Base-by-base conservation (phyloP, 2,888 invertebrate species). In the Byasa hedistus region DNA sequence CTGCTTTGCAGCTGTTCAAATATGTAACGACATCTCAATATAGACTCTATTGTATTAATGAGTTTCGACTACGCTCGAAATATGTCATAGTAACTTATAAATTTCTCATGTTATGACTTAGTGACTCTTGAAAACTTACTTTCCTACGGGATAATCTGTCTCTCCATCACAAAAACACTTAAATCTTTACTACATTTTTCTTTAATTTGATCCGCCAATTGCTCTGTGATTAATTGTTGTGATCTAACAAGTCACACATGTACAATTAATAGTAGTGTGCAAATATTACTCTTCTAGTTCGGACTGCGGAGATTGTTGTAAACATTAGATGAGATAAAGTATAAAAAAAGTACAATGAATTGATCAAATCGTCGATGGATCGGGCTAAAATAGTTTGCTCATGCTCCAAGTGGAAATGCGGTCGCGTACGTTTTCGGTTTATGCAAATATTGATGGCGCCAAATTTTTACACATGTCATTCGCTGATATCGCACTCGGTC, bases 1-100 rank as follows among this genome's bases (percentile, higher is more conserved):
- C 66, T 57, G 58, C 61, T 22, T 57, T 69, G 36, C 76, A 74
- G 73, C 73, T 76, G 76, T 66, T 69, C 69, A 73, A 75, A 76
- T 68, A 75, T 57, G 39, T 32, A 62, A 65, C 70, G 73, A 75
- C 68, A 70, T 71, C 72, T 75, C 70, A 72, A 73, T 75, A 69
- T 65, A n/a, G n/a, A 22, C 36, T 27, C 61, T 57, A 66, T 63
- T 66, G 58, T 66, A 48, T 66, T 58, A 27, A 48, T 55, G 52
- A 66, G 59, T 44, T 66, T 66, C 65, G n/a, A 56, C 57, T 54
- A 54, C 57, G 27, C 23, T 56, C 36, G 39, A 52, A 61, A 57
- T 61, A 57, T 61, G 60, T 36, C 24, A 23, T 19, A 32, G 15
- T 32, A 51, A 22, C 17, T 17, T 44, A 17, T 19, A 1, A 19